A percentile compares a stretch with the other conserved stretches of the same genome.
phyloP scores from a whole-genome alignment of 2,797 vertebrate genomes.

The Poeciliopsis presidionis region DNA sequence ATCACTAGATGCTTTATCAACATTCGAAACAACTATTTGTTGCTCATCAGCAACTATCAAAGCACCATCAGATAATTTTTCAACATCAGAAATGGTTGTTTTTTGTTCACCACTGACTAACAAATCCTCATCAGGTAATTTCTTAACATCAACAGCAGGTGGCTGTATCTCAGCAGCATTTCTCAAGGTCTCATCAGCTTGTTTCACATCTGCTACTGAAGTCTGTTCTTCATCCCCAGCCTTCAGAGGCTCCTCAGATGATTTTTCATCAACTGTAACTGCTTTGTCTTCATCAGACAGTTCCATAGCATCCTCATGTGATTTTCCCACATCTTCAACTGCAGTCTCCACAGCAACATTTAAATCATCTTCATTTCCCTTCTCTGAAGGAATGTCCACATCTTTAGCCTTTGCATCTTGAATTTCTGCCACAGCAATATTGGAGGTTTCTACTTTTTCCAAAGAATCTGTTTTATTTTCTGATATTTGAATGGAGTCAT shows the following conservation, averaged over 20 bases:
- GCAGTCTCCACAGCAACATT: constrained; percentile 4
- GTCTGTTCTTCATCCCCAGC: constrained; percentile 10
- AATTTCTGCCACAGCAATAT: constrained; percentile 13
- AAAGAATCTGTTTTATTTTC: constrained; percentile 23
- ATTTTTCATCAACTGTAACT: background rate
- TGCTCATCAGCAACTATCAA: constrained; percentile 3
- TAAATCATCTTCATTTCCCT: constrained; percentile 15
- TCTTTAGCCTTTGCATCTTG: constrained; percentile 13
- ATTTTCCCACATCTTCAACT: constrained; percentile 20
- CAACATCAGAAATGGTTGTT: background rate
- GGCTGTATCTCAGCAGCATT: constrained; percentile 4
- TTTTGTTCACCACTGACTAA: constrained; percentile 4
- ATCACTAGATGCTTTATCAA: constrained; percentile 17
- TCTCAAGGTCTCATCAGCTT: constrained; percentile 1
- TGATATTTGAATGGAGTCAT: constrained; percentile 5
- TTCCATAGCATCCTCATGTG: constrained; percentile 12
- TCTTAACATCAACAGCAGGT: constrained; percentile 7
- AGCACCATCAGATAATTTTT: constrained; percentile 13
- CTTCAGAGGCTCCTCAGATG: background rate
- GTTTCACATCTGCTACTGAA: constrained; percentile 6
- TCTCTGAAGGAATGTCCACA: constrained; percentile 23
- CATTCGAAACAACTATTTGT: background rate
- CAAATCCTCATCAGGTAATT: constrained; percentile 7
- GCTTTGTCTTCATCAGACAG: constrained; percentile 7
- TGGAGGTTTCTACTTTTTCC: constrained; percentile 32